Percentiles rank a stretch among this genome's conserved stretches.
phyloP scores from a whole-genome alignment of 1,140 invertebrate genomes.

The Mactra quadrangularis region DNA sequence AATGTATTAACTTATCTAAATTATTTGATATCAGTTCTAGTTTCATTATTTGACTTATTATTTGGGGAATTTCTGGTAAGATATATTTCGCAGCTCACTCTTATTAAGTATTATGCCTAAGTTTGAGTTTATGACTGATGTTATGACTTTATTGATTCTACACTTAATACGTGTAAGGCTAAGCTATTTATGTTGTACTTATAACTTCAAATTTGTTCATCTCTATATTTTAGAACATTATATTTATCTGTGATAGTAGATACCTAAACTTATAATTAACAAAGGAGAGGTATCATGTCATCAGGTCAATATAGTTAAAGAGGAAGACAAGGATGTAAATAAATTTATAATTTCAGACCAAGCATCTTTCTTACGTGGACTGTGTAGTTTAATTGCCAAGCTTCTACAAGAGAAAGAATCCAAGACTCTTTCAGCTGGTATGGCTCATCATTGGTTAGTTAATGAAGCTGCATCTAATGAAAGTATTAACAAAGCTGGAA shows the following conservation, averaged over 20 bases:
- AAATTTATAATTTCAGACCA: too few species aligned
- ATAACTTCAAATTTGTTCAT: too few species aligned
- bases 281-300: too few species aligned
- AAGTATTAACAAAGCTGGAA: constrained; percentile 69
- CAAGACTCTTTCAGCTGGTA: constrained; percentile 9
- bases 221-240: too few species aligned
- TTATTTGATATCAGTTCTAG: neutral
- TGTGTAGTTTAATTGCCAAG: constrained; percentile 3
- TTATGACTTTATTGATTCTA: neutral
- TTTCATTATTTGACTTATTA: neutral
- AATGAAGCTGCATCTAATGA: constrained; percentile 70
- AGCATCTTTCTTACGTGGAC: too few species aligned
- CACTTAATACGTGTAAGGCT: neutral
- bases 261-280: too few species aligned
- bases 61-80: neutral
- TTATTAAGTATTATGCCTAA: neutral
- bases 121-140: neutral
- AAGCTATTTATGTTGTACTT: too few species aligned
- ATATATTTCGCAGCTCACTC: neutral
- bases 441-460: constrained; percentile 67
- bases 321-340: too few species aligned
- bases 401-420: constrained; percentile 70
- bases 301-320: too few species aligned
- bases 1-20: neutral
- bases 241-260: too few species aligned